Base-by-base conservation (phyloP, 2,797 vertebrate genomes). In the Myotis pilosus region DNA sequence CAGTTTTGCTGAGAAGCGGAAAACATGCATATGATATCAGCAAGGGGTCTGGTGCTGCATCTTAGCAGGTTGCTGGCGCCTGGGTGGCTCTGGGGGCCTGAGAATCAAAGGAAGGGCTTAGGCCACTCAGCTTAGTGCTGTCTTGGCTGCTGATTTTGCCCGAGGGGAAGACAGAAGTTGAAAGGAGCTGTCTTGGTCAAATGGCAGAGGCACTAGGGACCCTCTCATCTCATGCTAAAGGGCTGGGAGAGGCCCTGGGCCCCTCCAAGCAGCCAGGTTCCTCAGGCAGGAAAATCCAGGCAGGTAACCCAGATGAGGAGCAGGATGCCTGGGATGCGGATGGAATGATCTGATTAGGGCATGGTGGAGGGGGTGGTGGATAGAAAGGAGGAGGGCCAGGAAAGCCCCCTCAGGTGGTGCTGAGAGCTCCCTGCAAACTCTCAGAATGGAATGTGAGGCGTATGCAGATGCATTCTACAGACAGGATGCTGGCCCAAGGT, bases 71-170 rank as follows among this genome's bases (percentile, higher is more conserved):
- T 97, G 78, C 97, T 98, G 98, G 97, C 47, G 75, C 97, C 97
- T 95, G 96, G 72, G 96, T 95, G 97, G 91, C 96, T 98, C 98
- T 96, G 91, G 96, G 97, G 97, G 95, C 97, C 97, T 97, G 96
- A 93, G 95, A 98, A 98, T 98, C 98, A 98, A 98, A 98, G 97
- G 92, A 94, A 96, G 95, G 97, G 96, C 97, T 98, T 97, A 98
- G 93, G 85, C 97, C 95, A 95, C 47, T 96, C 64, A 96, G 97
- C 97, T 97, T 97, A 97, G 97, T 44, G 76, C 96, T 90, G 97
- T 90, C 98, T 97, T 89, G 95, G 97, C 97, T 91, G 96, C 95
- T 97, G 97, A 97, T 97, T 98, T 97, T 95, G 98, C 98, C 98
- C 3, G 76, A 97, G 97, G 98, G 97, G 84, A 97, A 72, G 97